Evolutionary conservation across 1,140 invertebrate species (phyloP), one percentile per base, ranked within the genome.

Genomic region (Pteromalus puparum): DNA sequence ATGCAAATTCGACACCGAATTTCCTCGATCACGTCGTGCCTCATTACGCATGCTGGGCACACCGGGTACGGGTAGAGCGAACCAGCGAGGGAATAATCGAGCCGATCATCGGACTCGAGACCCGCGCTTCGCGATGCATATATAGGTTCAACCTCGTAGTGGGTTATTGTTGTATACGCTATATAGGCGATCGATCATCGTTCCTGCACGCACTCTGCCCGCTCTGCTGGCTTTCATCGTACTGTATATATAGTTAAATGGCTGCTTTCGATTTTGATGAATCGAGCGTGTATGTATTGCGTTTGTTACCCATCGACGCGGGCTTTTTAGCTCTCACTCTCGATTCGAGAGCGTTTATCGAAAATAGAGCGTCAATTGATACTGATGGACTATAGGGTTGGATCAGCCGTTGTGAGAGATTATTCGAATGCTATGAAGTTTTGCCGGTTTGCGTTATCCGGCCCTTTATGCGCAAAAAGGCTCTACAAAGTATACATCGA

Each of bases 1-100:
- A 92, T 92, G 91, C 90, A 91, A 92, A 92, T 91, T 87, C 88
- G 86, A 87, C 53, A 6, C 90, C 90, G 89, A 91, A 91, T 90
- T 89, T 90, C 87, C 86, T 87, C 87, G 88, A 85, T 18, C 85
- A 84, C 86, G 85, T 74, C 86, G 82, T 85, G 74, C 81, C 84
- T 87, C 86, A 88, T 91, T 91, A 90, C 82, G 89, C 87, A 92
- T 92, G 91, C 91, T 88, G 87, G 88, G 85, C 88, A 87, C 87
- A 88, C 88, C 79, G 30, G 30, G 30, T 67, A 46, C 30, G 81
- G 65, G 46, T 70, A 53, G 3, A 34, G 30, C n/a, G n/a, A n/a
- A 75, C 38, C 83, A 87, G 86, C 61, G 78, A 65, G 86, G 61
- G 67, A 70, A 73, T 68, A 81, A 82, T 85, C 86, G 82, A 72